Evolutionary conservation across 2,797 vertebrate genomes (phyloP).

Genomic region (Sitta carolinensis): DNA sequence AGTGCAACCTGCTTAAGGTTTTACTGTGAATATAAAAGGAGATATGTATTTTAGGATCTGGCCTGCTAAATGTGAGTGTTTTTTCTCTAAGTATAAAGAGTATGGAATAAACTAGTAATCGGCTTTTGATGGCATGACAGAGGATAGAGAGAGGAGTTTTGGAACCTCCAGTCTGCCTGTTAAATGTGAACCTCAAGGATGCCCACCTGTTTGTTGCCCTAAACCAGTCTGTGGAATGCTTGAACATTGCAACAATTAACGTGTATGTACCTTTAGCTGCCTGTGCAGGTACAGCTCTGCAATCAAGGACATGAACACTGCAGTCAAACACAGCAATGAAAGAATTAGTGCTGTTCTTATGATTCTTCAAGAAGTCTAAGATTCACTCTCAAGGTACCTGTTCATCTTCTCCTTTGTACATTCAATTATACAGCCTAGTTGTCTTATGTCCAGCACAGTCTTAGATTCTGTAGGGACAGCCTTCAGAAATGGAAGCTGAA

Average conservation of each 20-base stretch:
- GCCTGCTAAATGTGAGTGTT: not conserved
- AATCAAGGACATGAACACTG: not conserved
- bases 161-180: not conserved
- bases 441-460: not conserved
- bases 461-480: not conserved
- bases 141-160: not conserved
- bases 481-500: not conserved
- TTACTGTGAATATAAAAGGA: not conserved
- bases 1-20: not conserved
- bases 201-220: not conserved
- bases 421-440: not conserved
- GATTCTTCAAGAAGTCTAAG: not conserved
- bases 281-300: not conserved
- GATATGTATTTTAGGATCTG: not conserved
- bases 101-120: not conserved
- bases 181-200: not conserved
- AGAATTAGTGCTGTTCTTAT: not conserved
- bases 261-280: not conserved
- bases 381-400: not conserved
- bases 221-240: not conserved
- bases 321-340: not conserved
- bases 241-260: rapidly evolving
- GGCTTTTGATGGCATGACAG: not conserved
- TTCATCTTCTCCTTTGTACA: not conserved
- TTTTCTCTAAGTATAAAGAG: not conserved